Evolutionary conservation across 2,797 vertebrate species (phyloP).

Genomic region (Danio choprae): DNA sequence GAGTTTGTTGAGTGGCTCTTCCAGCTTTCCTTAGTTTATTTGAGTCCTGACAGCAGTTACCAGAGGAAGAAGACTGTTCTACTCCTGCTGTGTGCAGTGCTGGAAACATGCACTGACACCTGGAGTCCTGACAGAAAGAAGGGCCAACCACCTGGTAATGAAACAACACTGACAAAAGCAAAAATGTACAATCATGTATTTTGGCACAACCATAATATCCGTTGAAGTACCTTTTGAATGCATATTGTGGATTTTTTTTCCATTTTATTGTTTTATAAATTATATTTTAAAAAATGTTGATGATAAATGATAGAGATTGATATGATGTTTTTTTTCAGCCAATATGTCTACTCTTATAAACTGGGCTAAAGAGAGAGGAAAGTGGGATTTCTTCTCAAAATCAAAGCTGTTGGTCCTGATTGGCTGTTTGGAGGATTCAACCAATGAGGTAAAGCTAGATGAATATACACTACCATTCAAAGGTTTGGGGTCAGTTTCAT

Average conservation of each 20-base stretch:
- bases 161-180: neutral
- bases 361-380: constrained; percentile 73
- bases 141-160: constrained; percentile 89
- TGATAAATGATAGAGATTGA: neutral
- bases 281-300: too few relatives aligned
- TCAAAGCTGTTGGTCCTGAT: constrained; percentile 81
- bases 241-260: neutral
- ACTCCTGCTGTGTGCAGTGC: constrained; percentile 80
- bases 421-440: constrained; percentile 88
- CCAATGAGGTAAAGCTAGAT: constrained; percentile 82
- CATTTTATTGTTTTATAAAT: neutral
- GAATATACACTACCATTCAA: neutral
- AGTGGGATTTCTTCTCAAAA: constrained; percentile 86
- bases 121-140: constrained; percentile 89
- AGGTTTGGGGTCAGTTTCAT: neutral
- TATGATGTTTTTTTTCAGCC: constrained; percentile 68
- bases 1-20: constrained; percentile 81
- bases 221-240: neutral
- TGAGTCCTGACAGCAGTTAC: constrained; percentile 83
- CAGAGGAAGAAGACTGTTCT: constrained; percentile 88
- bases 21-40: constrained; percentile 75
- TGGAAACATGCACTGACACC: constrained; percentile 90
- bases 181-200: neutral
- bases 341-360: constrained; percentile 81
- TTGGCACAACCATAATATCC: neutral